Evolutionary conservation across 2,888 invertebrate species (phyloP).

Genomic region (Embidobia sp.): DNA sequence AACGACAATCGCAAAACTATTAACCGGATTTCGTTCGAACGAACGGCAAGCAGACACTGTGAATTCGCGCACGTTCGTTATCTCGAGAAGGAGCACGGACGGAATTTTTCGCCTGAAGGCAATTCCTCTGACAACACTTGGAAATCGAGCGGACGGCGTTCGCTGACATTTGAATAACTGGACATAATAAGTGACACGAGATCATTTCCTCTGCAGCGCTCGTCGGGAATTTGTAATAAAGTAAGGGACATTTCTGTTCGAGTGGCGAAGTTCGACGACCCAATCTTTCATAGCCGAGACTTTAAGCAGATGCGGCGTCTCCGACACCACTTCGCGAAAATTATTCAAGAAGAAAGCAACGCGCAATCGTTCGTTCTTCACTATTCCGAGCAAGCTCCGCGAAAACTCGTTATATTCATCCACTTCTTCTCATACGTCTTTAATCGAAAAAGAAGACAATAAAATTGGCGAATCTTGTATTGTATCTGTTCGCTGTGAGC

Average conservation of each 20-base stretch:
- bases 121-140: slow-evolving; percentile 1
- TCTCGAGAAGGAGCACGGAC: background rate
- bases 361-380: too few species aligned
- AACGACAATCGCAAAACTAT: too few species aligned
- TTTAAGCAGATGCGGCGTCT: slow-evolving; percentile 33
- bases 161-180: slow-evolving; percentile 46
- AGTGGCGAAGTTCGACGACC: slow-evolving; percentile 43
- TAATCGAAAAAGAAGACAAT: too few species aligned
- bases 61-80: too few species aligned
- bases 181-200: slow-evolving; percentile 50
- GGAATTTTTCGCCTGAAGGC: slow-evolving; percentile 12
- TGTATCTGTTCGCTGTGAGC: too few species aligned
- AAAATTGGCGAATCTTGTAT: too few species aligned
- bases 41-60: too few species aligned
- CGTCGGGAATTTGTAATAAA: slow-evolving; percentile 50
- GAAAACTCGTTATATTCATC: too few species aligned
- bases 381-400: too few species aligned
- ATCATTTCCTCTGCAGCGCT: slow-evolving; percentile 43
- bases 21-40: too few species aligned
- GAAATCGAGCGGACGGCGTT: slow-evolving; percentile 15
- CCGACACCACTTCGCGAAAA: slow-evolving; percentile 9
- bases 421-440: too few species aligned
- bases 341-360: slow-evolving; percentile 16
- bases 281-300: slow-evolving; percentile 40
- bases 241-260: slow-evolving; percentile 40